Evolutionary conservation across 2,888 invertebrate genomes (phyloP), one percentile per base, ranked within the genome.

Genomic region (Argynnis bischoffii): DNA sequence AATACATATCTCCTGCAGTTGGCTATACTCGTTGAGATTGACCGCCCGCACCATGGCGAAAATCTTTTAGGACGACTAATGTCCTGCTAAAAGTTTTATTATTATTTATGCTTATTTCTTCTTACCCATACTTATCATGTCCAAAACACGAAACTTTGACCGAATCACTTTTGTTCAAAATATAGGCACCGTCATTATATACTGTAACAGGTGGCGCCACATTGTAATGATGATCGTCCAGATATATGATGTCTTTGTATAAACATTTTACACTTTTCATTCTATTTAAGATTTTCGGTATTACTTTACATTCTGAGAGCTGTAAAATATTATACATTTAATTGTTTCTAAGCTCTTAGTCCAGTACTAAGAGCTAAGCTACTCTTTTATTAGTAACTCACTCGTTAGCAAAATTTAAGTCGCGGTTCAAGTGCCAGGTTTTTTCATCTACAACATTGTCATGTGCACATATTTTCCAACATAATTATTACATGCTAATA

Each of bases 111-210:
- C 6, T 15, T 15, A 21, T 63, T 11, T 6, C 4, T 50, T 69
- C 78, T 80, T 53, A 91, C 89, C 85, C 82, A 1, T 83, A 74
- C 0, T 79, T 79, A 64, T 76, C 83, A 8, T 72, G 79, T 0
- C 93, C 92, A 3, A 78, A 80, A 78, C 97, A 97, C 13, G 92
- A 89, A 0, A 96, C 95, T 77, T 94, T 94, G 3, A 95, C 96
- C 79, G 95, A 96, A 82, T 97, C 97, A 70, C 95, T 96, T 46
- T 90, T 83, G 69, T 90, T 93, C 51, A 97, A 86, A 14, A 90
- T 89, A 79, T 96, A 97, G 1, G 89, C 89, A 5, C 93, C 91
- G 57, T 92, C 93, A 0, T 94, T 93, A 50, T 85, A 85, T 0
- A 94, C 90, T 53, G 56, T 74, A 0, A 73, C 66, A 0, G 79